A percentile compares a stretch with the other conserved stretches of the same genome.
Conservation (phyloP, 2,797 vertebrate genomes). For the Crocodylus rhombifer region DNA sequence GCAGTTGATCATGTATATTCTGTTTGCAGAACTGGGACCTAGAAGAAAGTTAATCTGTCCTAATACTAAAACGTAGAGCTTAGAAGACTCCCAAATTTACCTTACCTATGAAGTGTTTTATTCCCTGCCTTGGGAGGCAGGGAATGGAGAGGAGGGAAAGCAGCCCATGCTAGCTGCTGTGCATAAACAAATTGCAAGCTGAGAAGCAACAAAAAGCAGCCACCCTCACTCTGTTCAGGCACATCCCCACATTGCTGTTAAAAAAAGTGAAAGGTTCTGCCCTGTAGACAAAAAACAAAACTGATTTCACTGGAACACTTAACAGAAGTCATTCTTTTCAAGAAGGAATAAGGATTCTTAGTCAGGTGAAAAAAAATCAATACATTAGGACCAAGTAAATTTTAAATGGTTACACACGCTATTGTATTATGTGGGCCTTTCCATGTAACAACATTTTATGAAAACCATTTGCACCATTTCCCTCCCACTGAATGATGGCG, state of each 20-base stretch:
- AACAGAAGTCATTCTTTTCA: neutral
- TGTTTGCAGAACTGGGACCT: neutral
- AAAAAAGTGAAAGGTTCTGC: too few relatives aligned
- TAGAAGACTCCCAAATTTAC: neutral
- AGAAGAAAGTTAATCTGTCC: neutral
- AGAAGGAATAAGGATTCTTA: neutral
- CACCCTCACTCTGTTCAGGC: too few relatives aligned
- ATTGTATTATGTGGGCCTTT: neutral
- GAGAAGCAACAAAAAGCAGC: too few relatives aligned
- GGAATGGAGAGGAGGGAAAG: too few relatives aligned
- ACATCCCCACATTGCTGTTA: too few relatives aligned
- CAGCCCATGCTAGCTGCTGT: too few relatives aligned
- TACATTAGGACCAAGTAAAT: too few relatives aligned
- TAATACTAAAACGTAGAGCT: neutral
- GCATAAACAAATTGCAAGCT: too few relatives aligned
- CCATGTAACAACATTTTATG: neutral
- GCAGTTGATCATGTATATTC: too few relatives aligned
- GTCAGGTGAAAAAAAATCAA: neutral
- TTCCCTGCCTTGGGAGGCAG: neutral
- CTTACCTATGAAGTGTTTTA: neutral
- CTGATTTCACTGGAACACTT: neutral
- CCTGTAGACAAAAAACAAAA: neutral
- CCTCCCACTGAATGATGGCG: neutral
- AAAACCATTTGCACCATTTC: neutral
- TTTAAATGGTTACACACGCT: neutral